A percentile compares a stretch with the other conserved stretches of the same genome.
These are phyloP conservation scores for Trachymyrmex cornetzi DNA, from an alignment of 1,140 invertebrate species.

Conservation along the genomic window DNA sequence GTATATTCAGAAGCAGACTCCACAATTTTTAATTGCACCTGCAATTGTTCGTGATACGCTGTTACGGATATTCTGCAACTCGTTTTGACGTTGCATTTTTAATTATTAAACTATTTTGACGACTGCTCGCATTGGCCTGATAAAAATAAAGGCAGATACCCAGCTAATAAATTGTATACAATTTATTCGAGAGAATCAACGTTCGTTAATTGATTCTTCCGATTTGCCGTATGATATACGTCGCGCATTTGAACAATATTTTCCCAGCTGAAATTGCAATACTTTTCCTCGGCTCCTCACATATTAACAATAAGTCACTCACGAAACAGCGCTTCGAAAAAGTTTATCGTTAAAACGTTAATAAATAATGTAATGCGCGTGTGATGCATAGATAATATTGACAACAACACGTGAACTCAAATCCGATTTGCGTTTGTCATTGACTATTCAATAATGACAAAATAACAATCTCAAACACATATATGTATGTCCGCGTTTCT, in stretches of 20 bases:
- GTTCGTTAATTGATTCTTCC: slow-evolving; percentile 63
- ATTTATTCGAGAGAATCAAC: slow-evolving; percentile 62
- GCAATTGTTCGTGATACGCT: slow-evolving; percentile 62
- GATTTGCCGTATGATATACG: slow-evolving; percentile 53
- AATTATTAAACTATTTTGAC: slow-evolving; percentile 65
- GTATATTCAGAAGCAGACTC: slow-evolving; percentile 45
- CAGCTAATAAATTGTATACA: slow-evolving; percentile 61
- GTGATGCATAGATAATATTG: slow-evolving; percentile 43
- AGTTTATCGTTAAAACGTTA: slow-evolving; percentile 58
- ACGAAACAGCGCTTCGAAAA: slow-evolving; percentile 29
- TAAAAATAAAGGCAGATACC: slow-evolving; percentile 56
- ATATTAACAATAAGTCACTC: slow-evolving; percentile 51
- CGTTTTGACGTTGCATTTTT: slow-evolving; percentile 63
- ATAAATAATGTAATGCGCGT: slow-evolving; percentile 55
- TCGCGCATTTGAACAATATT: slow-evolving; percentile 53
- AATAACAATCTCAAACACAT: slow-evolving; percentile 74
- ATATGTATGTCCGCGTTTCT: slow-evolving; percentile 54
- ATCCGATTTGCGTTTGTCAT: slow-evolving; percentile 76
- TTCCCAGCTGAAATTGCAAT: slow-evolving; percentile 38
- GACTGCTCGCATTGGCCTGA: slow-evolving; percentile 48
- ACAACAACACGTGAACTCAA: slow-evolving; percentile 70
- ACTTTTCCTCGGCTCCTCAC: slow-evolving; percentile 44
- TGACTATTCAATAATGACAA: slow-evolving; percentile 64
- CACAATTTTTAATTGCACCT: slow-evolving; percentile 61
- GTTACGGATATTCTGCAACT: slow-evolving; percentile 62